phyloP scores from a whole-genome alignment of 2,113 vertebrate genomes.

The Rana temporaria region DNA sequence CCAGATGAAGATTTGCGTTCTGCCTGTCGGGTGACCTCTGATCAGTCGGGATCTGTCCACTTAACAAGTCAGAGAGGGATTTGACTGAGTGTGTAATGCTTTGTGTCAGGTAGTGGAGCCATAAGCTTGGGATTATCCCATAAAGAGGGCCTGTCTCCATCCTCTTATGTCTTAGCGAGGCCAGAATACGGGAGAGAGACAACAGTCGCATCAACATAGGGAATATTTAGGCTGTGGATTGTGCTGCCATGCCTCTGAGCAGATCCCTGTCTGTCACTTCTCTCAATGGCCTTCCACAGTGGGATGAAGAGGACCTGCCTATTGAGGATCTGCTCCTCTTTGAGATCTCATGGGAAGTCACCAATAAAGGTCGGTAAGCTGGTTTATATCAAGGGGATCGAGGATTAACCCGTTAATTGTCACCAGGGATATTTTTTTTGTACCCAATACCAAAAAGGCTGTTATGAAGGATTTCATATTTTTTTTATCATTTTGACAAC shows the following conservation, averaged over 20 bases:
- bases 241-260: conserved; percentile 80
- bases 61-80: conserved; percentile 15
- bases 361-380: conserved; percentile 89
- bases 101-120: conserved; percentile 18
- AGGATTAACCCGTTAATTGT: too few relatives aligned
- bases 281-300: conserved; percentile 84
- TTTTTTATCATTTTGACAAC: too few relatives aligned
- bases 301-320: conserved; percentile 85
- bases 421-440: too few relatives aligned
- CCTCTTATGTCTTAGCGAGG: background rate
- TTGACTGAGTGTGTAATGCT: background rate
- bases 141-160: background rate
- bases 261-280: conserved; percentile 91
- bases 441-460: too few relatives aligned
- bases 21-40: background rate
- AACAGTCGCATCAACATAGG: background rate
- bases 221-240: too few relatives aligned
- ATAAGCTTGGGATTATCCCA: conserved; percentile 19
- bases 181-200: background rate
- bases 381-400: too few relatives aligned
- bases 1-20: background rate
- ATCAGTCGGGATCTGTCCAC: conserved; percentile 36
- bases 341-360: conserved; percentile 93
- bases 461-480: too few relatives aligned
- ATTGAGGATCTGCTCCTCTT: conserved; percentile 90